phyloP scores from a whole-genome alignment of 2,113 vertebrate species.

The Nothoprocta pentlandii region DNA sequence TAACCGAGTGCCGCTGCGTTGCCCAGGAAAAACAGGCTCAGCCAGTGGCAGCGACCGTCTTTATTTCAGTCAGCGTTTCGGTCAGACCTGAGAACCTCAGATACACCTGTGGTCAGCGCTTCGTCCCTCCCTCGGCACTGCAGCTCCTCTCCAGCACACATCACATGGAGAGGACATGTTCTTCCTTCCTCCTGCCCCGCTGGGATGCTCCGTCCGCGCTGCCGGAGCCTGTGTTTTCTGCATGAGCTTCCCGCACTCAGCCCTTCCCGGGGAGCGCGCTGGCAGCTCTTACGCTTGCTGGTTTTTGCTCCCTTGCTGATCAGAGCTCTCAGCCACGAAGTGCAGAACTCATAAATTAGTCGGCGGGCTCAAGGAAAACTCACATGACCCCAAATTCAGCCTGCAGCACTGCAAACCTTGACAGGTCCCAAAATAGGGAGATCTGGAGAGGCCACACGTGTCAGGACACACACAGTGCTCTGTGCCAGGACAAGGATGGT shows the following conservation, averaged over 20 bases:
- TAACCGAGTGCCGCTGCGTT: accelerated
- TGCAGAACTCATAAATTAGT: slow-evolving; percentile 15
- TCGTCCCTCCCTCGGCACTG: background rate
- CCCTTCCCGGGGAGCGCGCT: background rate
- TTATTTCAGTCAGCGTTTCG: background rate
- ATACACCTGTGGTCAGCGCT: background rate
- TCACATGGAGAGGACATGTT: background rate
- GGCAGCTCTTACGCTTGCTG: background rate
- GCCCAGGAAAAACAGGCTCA: background rate
- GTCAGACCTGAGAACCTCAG: background rate
- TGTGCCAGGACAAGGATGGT: accelerated
- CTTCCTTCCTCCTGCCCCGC: background rate
- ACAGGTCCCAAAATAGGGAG: background rate
- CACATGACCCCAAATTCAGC: slow-evolving; percentile 17
- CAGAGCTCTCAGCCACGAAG: slow-evolving; percentile 14
- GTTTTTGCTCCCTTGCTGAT: background rate
- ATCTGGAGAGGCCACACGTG: background rate
- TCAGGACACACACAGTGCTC: background rate
- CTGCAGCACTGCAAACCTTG: background rate
- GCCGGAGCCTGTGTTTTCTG: background rate
- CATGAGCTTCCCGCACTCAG: background rate
- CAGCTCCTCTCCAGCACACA: background rate
- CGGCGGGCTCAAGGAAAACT: background rate
- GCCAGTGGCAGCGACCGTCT: background rate
- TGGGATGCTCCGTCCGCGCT: background rate